phyloP scores from a whole-genome alignment of 2,797 vertebrate species.

The Manis javanica region DNA sequence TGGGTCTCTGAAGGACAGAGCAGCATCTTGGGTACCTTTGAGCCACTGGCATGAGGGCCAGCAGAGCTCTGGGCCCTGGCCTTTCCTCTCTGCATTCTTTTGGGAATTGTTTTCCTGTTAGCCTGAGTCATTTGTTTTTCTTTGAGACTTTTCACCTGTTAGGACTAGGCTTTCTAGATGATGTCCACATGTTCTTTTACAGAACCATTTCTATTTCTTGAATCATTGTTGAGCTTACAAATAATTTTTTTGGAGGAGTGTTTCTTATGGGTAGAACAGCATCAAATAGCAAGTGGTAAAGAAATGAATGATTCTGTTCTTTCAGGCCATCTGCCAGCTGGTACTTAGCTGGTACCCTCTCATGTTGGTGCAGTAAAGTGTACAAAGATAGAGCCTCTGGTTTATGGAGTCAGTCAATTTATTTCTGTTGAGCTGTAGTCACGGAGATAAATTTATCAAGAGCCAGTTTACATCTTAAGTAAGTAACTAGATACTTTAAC shows the following conservation, averaged over 20 bases:
- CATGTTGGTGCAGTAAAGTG: background rate
- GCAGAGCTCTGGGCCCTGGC: background rate
- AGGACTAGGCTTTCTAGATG: background rate
- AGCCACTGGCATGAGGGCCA: accelerated
- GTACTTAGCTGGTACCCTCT: background rate
- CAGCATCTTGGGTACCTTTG: background rate
- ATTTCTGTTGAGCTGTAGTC: background rate
- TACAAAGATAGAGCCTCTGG: background rate
- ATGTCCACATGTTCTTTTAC: background rate
- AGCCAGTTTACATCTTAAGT: background rate
- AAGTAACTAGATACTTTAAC: background rate
- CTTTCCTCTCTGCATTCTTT: background rate
- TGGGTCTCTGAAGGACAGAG: background rate
- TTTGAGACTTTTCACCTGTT: background rate
- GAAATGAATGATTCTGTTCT: background rate
- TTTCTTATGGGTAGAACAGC: background rate
- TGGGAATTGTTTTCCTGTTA: background rate
- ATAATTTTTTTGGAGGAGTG: background rate
- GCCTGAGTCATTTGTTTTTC: background rate
- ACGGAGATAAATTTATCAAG: background rate
- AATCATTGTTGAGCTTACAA: background rate
- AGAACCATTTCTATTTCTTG: background rate
- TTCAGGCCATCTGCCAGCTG: background rate
- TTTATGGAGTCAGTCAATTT: background rate
- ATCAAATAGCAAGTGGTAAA: background rate